Conservation (phyloP, 1,140 invertebrate species). For the Neodiprion fabricii region DNA sequence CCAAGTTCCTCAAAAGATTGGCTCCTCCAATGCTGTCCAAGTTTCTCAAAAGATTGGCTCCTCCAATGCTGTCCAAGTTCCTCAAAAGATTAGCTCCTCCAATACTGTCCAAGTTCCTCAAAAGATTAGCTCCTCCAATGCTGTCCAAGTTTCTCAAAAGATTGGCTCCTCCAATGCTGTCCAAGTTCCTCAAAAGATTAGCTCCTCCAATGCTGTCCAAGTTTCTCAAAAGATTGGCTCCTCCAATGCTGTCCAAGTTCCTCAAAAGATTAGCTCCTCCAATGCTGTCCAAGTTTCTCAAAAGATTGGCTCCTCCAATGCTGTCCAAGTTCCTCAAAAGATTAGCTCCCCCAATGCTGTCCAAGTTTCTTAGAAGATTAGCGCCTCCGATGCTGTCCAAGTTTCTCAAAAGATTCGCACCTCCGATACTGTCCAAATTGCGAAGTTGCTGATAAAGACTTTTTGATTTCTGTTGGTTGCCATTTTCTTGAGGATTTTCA, state of each 20-base stretch:
- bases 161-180: constrained; percentile 48
- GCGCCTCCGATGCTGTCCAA: constrained; percentile 37
- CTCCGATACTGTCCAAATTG: constrained; percentile 52
- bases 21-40: constrained; percentile 48
- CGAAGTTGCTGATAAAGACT: constrained; percentile 26
- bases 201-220: constrained; percentile 47
- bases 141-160: constrained; percentile 45
- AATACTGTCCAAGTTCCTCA: constrained; percentile 46
- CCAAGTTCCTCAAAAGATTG: constrained; percentile 56
- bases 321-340: constrained; percentile 46
- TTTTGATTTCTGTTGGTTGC: not conserved
- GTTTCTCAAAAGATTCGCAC: constrained; percentile 52
- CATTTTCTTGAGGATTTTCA: not conserved
- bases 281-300: constrained; percentile 56
- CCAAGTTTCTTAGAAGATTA: constrained; percentile 25
- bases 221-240: constrained; percentile 50
- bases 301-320: constrained; percentile 50
- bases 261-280: constrained; percentile 46
- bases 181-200: constrained; percentile 54
- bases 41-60: constrained; percentile 51
- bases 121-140: constrained; percentile 51
- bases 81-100: constrained; percentile 42
- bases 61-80: constrained; percentile 53
- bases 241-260: constrained; percentile 52
- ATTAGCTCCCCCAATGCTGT: constrained; percentile 57